Evolutionary conservation across 1,140 invertebrate genomes (phyloP), one percentile per base, ranked within the genome.

Genomic region (Nebria ingens): DNA sequence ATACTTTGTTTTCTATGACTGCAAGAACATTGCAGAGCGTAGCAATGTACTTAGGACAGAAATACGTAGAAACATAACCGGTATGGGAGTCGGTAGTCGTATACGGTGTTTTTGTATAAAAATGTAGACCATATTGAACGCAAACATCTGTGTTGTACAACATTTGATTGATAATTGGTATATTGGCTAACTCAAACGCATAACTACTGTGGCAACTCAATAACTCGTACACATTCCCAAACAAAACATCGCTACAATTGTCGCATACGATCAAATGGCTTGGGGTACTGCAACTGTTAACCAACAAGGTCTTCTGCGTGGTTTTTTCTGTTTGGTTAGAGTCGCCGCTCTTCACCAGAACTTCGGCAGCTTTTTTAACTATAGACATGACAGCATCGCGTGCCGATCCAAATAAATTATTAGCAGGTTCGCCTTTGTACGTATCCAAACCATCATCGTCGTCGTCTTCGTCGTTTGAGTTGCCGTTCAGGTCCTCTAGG

Each of bases 291-390:
- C 80, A 82, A 21, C 65, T 65, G n/a, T 60, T 59, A 19, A 65
- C 62, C 21, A 68, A 63, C 4, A 68, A 67, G 12, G 62, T 61
- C 1, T 63, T 59, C 2, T 62, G 20, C 0, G 63, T 62, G 2
- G 59, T 62, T n/a, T 45, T 56, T 29, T 17, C 54, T 42, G 61
- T 67, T 11, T 64, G 29, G 54, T 67, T 76, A 60, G 76, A 73
- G 52, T 82, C 77, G 60, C 81, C 74, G 60, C 81, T 81, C 65
- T 87, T 87, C 1, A 82, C 84, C 53, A 91, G 71, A 13, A 85
- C 87, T 71, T 89, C 81, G 12, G 88, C 88, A 0, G 89, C 90
- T 71, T 91, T 92, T 65, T 91, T 91, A 2, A 94, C 87, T 53
- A 94, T 90, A 54, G 83, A 88, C 59, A 93, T 79, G 2, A 93